Evolutionary conservation across 2,113 vertebrate species (phyloP), one percentile per base, ranked within the genome.

Genomic region (Stictonetta naevosa): DNA sequence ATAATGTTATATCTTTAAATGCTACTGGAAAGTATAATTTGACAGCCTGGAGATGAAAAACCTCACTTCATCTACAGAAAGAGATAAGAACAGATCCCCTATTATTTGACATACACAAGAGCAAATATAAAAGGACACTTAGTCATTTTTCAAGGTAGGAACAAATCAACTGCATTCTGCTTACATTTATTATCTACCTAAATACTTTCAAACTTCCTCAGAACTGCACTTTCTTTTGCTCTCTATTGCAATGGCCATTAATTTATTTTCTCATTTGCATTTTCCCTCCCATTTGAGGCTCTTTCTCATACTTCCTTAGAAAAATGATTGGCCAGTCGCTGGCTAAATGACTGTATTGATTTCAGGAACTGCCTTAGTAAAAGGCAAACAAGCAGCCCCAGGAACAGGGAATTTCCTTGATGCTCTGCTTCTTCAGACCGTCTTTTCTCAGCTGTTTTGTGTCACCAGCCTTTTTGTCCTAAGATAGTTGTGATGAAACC

Each of bases 291-390:
- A 33, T 92, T 2, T 68, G 17, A 64, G 28, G 11, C 40, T 62
- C 28, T 44, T 86, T 78, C 42, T 84, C 64, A 48, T 73, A 62
- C 44, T 69, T 86, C 44, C 90, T 82, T 84, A 86, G 88, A 95
- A 82, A 93, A 95, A 92, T 22, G 68, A 93, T 85, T 91, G 86
- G 66, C 58, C 89, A 91, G 87, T 93, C 92, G 53, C 48, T 68
- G 53, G 34, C 62, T 82, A 84, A 91, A 91, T 60, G 29, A 68
- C 53, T 89, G 10, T 60, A 91, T 89, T 89, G 80, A 93, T 92
- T 94, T 83, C 50, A 82, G 50, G 44, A 92, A 38, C 50, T 69
- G 66, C 31, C 77, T 40, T 16, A 91, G 38, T 48, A 23, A 75
- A 95, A 95, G 60, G 9, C 19, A 60, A 86, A 48, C 36, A 31